Conservation (phyloP, 2,113 vertebrate genomes). For the Panurus biarmicus region DNA sequence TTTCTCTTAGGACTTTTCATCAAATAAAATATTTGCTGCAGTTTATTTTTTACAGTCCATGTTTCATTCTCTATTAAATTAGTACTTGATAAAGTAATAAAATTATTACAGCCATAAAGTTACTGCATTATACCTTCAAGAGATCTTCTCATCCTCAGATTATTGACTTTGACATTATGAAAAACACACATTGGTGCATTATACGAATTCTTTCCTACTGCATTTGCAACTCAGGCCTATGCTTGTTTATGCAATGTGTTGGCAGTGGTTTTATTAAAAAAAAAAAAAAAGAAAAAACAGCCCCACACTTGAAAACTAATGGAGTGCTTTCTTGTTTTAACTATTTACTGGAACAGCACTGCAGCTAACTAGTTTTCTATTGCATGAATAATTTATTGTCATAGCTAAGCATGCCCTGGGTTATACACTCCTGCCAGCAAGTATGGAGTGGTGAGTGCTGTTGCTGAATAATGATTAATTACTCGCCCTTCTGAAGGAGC, state of each 20-base stretch:
- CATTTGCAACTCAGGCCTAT: not conserved
- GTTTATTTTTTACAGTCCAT: constrained; percentile 55
- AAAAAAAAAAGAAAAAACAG: not conserved
- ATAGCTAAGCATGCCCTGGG: constrained; percentile 27
- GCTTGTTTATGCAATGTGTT: not conserved
- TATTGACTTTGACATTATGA: constrained; percentile 32
- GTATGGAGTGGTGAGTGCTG: constrained; percentile 22
- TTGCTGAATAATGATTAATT: constrained; percentile 63
- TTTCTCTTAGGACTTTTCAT: constrained; percentile 53
- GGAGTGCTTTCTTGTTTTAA: constrained; percentile 6
- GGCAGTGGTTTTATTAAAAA: not conserved
- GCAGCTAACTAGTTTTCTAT: not conserved
- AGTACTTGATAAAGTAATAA: constrained; percentile 40
- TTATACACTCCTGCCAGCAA: constrained; percentile 38
- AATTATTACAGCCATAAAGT: not conserved
- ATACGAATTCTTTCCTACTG: not conserved
- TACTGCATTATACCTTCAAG: constrained; percentile 5
- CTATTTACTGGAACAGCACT: not conserved
- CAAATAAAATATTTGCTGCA: constrained; percentile 16
- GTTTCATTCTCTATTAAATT: constrained; percentile 47
- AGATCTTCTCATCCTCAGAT: not conserved
- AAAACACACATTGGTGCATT: constrained; percentile 1
- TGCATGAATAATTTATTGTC: constrained; percentile 52
- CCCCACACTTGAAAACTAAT: not conserved
- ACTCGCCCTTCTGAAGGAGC: constrained; percentile 36